Percentiles rank a stretch among this genome's conserved stretches.
Conservation (phyloP, 2,797 vertebrate species). For the Pangasius macronema region DNA sequence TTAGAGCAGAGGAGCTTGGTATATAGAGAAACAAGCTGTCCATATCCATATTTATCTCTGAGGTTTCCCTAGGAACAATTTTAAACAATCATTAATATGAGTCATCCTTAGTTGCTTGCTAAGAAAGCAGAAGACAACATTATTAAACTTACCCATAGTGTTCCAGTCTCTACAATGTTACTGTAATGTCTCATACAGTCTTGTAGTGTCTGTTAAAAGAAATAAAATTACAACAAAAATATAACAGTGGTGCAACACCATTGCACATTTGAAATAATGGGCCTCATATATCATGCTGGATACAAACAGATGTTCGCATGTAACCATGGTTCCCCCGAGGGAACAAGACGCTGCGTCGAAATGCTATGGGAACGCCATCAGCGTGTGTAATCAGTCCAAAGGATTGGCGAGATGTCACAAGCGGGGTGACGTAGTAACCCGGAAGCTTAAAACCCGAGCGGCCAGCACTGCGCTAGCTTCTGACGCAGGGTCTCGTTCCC, state of each 20-base stretch:
- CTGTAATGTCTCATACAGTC: conserved; percentile 93
- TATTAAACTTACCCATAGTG: conserved; percentile 85
- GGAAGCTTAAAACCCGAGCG: too few relatives aligned
- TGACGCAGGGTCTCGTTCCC: too few relatives aligned
- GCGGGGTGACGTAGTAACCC: too few relatives aligned
- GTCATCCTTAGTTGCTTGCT: neutral
- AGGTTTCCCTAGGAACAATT: conserved; percentile 79
- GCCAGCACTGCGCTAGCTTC: too few relatives aligned
- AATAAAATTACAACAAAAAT: neutral
- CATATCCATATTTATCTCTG: conserved; percentile 90
- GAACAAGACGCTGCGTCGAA: too few relatives aligned
- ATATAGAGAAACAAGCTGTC: conserved; percentile 87
- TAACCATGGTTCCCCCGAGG: too few relatives aligned
- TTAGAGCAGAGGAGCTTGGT: conserved; percentile 88
- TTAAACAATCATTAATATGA: conserved; percentile 12
- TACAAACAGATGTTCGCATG: neutral
- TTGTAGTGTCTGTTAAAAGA: conserved; percentile 83
- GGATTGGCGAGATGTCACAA: too few relatives aligned
- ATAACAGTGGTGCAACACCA: neutral
- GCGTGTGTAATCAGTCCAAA: too few relatives aligned
- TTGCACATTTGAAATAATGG: neutral
- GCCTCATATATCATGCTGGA: neutral
- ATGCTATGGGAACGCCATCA: too few relatives aligned
- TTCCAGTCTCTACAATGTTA: conserved; percentile 84
- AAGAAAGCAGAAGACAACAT: neutral